A percentile compares a stretch with the other conserved stretches of the same genome.
These are phyloP conservation scores for Dolichallabes microphthalmus DNA, from an alignment of 2,113 vertebrate genomes.

Conservation along the genomic window DNA sequence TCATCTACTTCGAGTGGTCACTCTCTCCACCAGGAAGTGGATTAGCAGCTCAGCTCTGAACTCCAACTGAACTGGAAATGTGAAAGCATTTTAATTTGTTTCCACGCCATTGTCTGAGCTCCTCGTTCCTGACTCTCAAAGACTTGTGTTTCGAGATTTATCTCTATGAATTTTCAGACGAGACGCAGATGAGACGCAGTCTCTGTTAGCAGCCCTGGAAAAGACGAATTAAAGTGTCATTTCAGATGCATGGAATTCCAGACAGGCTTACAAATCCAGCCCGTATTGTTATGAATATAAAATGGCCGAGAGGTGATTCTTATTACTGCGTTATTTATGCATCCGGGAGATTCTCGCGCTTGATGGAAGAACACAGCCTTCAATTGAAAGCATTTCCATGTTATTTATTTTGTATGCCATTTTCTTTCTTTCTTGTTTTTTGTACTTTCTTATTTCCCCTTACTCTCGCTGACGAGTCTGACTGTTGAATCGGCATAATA, in stretches of 20 bases:
- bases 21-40: background rate
- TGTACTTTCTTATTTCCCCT: slow-evolving; percentile 24
- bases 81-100: slow-evolving; percentile 9
- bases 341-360: slow-evolving; percentile 50
- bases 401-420: slow-evolving; percentile 36
- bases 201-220: slow-evolving; percentile 34
- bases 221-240: slow-evolving; percentile 55
- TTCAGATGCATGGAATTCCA: slow-evolving; percentile 65
- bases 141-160: background rate
- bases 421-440: background rate
- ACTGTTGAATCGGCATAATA: slow-evolving; percentile 69
- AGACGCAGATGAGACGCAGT: slow-evolving; percentile 37
- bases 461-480: slow-evolving; percentile 58
- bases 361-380: slow-evolving; percentile 55
- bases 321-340: slow-evolving; percentile 66
- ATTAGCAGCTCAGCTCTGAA: slow-evolving; percentile 8
- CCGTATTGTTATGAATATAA: slow-evolving; percentile 63
- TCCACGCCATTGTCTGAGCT: background rate
- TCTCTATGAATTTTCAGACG: background rate
- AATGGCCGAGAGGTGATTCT: slow-evolving; percentile 54
- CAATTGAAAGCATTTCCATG: slow-evolving; percentile 55
- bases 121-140: background rate
- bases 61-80: background rate
- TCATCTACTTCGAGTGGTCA: slow-evolving; percentile 31
- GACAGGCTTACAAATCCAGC: slow-evolving; percentile 62